These are phyloP conservation scores for Phrynocephalus guinanensis DNA, from an alignment of 2,797 vertebrate genomes.

Conservation along the genomic window DNA sequence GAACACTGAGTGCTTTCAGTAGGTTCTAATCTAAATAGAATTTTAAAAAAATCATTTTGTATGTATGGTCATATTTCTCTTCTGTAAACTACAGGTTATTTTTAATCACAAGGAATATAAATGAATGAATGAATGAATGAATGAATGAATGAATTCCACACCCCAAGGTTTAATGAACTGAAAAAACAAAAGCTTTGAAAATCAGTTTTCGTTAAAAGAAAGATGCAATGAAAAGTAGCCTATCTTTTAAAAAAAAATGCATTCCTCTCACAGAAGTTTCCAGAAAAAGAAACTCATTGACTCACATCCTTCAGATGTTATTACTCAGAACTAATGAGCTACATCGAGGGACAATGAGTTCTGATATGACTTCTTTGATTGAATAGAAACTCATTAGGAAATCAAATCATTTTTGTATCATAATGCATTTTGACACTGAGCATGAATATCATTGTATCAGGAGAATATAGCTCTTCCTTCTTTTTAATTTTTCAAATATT, in stretches of 20 bases:
- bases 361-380: constrained; percentile 48
- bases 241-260: neutral
- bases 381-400: constrained; percentile 58
- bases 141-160: neutral
- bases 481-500: constrained; percentile 9
- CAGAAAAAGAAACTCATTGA: constrained; percentile 22
- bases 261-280: constrained; percentile 35
- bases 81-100: constrained; percentile 11
- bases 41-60: constrained; percentile 19
- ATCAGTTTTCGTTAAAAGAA: constrained; percentile 40
- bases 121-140: neutral
- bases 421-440: constrained; percentile 50
- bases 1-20: constrained; percentile 10
- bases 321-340: constrained; percentile 58
- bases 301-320: constrained; percentile 36
- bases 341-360: constrained; percentile 48
- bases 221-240: constrained; percentile 21
- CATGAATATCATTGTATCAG: constrained; percentile 29
- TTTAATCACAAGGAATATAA: neutral
- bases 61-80: constrained; percentile 11
- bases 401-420: constrained; percentile 41
- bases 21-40: constrained; percentile 33
- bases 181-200: constrained; percentile 2
- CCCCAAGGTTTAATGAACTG: constrained; percentile 29
- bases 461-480: constrained; percentile 3